Evolutionary conservation across 2,888 invertebrate species (phyloP), one percentile per base, ranked within the genome.

Genomic region (Xylota segnis): DNA sequence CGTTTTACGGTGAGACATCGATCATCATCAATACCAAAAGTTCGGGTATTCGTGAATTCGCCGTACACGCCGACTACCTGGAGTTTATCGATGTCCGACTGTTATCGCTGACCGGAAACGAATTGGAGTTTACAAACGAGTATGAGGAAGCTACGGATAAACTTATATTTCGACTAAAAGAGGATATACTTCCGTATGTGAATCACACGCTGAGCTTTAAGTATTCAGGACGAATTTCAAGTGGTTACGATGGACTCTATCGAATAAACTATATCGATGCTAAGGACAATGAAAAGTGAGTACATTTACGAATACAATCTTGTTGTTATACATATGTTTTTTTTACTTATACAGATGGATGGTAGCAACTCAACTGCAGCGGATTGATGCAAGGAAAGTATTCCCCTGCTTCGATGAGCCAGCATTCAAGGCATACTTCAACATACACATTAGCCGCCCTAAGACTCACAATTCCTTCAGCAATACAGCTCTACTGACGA

Each of bases 351-450:
- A 5, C 56, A 89, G 88, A 77, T 89, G 89, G 90, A 89, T 95
- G 5, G 94, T 94, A 0, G 93, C 95, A 0, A 95, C 96, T 0
- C 95, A 96, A 79, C 93, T 96, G 66, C 95, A 96, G 89, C 94
- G 95, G 0, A 94, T 94, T 0, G 93, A 93, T 83, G 95, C 95
- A 0, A 94, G 96, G 0, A 92, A 93, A 7, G 95, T 95, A 0
- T 96, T 96, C 90, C 96, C 96, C 0, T 96, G 96, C 89, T 96
- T 95, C 89, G 97, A 97, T 89, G 96, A 96, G 89, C 96, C 96
- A 0, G 92, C 92, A 0, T 90, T 94, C 16, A 96, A 96, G 89
- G 95, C 96, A 0, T 90, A 91, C 14, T 96, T 96, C 90, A 92
- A 93, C 10, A 93, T 96, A 37, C 93, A 93, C 6, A 94, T 96